Base-by-base conservation (phyloP, 2,888 invertebrate species). In the Minunthozetes semirufus region DNA sequence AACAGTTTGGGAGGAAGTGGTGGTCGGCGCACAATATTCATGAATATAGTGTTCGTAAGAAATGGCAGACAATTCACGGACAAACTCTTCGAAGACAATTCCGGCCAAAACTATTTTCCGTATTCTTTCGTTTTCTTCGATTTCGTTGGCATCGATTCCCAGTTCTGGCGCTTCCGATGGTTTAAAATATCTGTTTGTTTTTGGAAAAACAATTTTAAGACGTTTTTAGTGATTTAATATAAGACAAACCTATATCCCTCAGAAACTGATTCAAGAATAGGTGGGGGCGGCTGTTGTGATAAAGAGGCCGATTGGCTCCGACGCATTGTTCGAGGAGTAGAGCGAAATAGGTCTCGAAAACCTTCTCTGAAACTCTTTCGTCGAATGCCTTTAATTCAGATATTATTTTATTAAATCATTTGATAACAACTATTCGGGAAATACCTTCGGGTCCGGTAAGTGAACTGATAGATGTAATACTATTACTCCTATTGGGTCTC, bases 1-100 rank as follows among this genome's bases (percentile, higher is more conserved):
- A 59, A 25, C 4, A 11, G 19, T 59, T 59, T 59, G 59, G 22
- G 6, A 3, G 6, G 29, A 63, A 29, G 6, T 46, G 11, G 68
- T n/a, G n/a, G n/a, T n/a, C n/a, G n/a, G 22, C 5, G 42, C 68
- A 3, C 4, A 68, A 42, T 38, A 68, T 11, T 78, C 76, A 25
- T 78, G 77, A 68, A 87, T 83, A 29, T 92, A 89, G 82, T 98
- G 97, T 83, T 98, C 97, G 83, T 95, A 93, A 77, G 94, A 90
- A 75, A 98, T 87, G 17, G 97, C 94, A 0, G 97, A 92, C 76
- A 98, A 85, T 84, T 97, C 96, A 83, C 95, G 94, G 0, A 95
- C 86, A 91, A 98, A 95, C 82, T 98, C 97, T 81, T 95, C 94
- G 77, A 97, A 85, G 66, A 98, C 85, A 8, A 98, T 90, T 1